These are phyloP conservation scores for Varanus salvator DNA, from an alignment of 2,113 vertebrate species.

Conservation along the genomic window DNA sequence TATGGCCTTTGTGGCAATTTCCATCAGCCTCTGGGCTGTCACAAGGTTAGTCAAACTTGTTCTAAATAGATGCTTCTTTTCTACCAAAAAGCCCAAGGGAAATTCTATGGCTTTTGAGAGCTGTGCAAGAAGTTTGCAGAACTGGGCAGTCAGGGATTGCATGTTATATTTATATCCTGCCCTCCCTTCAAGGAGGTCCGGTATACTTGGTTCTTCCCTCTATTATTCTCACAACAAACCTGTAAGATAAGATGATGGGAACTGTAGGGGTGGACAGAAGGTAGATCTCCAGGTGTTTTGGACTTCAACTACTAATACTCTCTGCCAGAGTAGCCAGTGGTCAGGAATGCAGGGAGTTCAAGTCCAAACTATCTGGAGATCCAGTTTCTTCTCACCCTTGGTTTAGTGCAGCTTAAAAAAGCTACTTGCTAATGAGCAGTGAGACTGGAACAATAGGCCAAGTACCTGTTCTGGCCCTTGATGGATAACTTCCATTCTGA, in stretches of 20 bases:
- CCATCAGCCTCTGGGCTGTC: too few relatives aligned
- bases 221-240: neutral
- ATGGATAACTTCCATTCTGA: neutral
- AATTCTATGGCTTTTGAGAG: too few relatives aligned
- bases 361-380: neutral
- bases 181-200: neutral
- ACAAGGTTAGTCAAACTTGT: too few relatives aligned
- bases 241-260: neutral
- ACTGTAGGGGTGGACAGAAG: neutral
- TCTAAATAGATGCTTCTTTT: too few relatives aligned
- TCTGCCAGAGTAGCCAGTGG: too few relatives aligned
- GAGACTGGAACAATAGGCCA: neutral
- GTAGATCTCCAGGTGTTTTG: too few relatives aligned
- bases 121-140: too few relatives aligned
- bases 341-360: neutral
- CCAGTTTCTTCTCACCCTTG: neutral
- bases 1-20: too few relatives aligned
- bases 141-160: too few relatives aligned
- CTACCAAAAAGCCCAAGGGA: too few relatives aligned
- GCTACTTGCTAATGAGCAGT: neutral
- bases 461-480: neutral
- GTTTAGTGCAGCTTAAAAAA: neutral
- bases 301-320: too few relatives aligned
- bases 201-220: neutral
- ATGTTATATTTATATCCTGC: neutral